A percentile compares a stretch with the other conserved stretches of the same genome.
Evolutionary conservation across 2,888 invertebrate species (phyloP).

Genomic region (Diaperis boleti): DNA sequence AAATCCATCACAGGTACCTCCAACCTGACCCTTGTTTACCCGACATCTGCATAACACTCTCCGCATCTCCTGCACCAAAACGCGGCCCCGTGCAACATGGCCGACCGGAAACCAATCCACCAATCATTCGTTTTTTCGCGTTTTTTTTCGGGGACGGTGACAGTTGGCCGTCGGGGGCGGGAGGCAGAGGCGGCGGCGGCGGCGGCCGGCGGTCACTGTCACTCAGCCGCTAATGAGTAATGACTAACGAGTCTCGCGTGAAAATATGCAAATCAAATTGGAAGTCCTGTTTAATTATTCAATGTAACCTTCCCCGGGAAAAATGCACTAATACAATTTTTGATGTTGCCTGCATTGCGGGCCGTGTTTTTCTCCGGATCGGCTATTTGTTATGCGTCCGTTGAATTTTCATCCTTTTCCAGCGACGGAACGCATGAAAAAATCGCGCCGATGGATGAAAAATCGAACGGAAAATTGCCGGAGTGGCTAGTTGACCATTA

Average conservation of each 20-base stretch:
- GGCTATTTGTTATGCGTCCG: slow-evolving; percentile 39
- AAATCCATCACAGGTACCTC: too few relatives aligned
- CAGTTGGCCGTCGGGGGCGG: slow-evolving; percentile 59
- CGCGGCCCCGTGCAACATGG: slow-evolving; percentile 59
- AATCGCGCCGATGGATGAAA: slow-evolving; percentile 1
- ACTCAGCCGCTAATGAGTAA: slow-evolving; percentile 66
- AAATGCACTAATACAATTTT: slow-evolving; percentile 60
- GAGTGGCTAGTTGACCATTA: neutral
- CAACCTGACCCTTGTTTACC: too few relatives aligned
- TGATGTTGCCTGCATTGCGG: slow-evolving; percentile 40
- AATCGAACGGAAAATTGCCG: slow-evolving; percentile 12
- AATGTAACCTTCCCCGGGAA: slow-evolving; percentile 57
- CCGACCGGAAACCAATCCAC: slow-evolving; percentile 64
- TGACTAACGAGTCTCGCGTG: slow-evolving; percentile 65
- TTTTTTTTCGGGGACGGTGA: slow-evolving; percentile 65
- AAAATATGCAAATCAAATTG: slow-evolving; percentile 67
- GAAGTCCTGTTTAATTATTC: slow-evolving; percentile 66
- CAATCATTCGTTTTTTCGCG: slow-evolving; percentile 65
- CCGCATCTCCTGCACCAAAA: neutral
- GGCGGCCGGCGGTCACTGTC: slow-evolving; percentile 57
- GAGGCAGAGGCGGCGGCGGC: slow-evolving; percentile 54
- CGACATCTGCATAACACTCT: neutral
- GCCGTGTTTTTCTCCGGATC: slow-evolving; percentile 29
- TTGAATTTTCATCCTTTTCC: slow-evolving; percentile 16
- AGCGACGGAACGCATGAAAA: slow-evolving; percentile 1